Conservation (phyloP, 1,140 invertebrate genomes). For the Penaeus vannamei region DNA sequence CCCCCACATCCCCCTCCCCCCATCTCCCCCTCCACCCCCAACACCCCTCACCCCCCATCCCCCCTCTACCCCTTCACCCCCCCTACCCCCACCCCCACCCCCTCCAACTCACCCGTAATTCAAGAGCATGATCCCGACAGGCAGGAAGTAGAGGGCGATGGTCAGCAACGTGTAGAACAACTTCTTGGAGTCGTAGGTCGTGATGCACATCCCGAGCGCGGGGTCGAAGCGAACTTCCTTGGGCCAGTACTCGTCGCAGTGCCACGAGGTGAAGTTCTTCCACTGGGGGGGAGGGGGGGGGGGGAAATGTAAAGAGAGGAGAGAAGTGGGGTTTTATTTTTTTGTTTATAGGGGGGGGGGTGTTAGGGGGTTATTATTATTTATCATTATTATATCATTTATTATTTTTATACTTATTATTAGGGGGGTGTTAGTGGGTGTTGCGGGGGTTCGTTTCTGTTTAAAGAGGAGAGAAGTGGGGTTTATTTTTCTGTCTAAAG, state of each 20-base stretch:
- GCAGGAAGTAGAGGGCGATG: constrained; percentile 52
- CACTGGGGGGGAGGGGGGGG: background rate
- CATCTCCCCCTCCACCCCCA: no score
- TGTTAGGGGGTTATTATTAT: no score
- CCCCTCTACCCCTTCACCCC: background rate
- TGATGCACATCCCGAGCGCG: background rate
- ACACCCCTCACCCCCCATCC: no score
- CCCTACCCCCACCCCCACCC: background rate
- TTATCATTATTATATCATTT: no score
- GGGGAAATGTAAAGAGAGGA: background rate
- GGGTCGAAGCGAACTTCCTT: constrained; percentile 25
- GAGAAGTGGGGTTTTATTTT: no score
- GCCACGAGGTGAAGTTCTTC: constrained; percentile 46
- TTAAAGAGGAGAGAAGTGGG: no score
- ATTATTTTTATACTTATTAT: no score
- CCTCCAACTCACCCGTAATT: constrained; percentile 48
- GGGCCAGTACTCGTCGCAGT: constrained; percentile 52
- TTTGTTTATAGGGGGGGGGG: no score
- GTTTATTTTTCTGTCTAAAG: no score
- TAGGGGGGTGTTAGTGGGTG: no score
- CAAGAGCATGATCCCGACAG: constrained; percentile 51
- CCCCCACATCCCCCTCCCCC: no score
- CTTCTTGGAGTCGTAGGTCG: constrained; percentile 37
- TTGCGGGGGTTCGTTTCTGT: no score
- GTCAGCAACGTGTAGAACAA: constrained; percentile 43